These are phyloP conservation scores for Agrochola macilenta DNA, from an alignment of 2,888 invertebrate species.

Conservation along the genomic window DNA sequence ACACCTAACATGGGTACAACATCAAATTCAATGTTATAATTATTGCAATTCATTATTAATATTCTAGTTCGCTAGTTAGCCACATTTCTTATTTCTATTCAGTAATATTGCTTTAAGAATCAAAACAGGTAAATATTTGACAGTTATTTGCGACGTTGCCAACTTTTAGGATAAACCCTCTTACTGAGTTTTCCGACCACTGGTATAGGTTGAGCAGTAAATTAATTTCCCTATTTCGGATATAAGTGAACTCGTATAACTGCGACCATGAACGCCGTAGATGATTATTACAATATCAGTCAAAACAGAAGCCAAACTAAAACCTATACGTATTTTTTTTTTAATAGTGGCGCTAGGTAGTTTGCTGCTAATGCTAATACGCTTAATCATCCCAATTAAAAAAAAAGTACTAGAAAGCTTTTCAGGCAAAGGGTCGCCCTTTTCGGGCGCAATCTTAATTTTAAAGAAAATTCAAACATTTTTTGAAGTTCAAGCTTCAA, in stretches of 20 bases:
- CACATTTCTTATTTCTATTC: too few relatives aligned
- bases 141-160: too few relatives aligned
- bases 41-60: too few relatives aligned
- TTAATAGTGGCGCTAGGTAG: neutral
- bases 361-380: neutral
- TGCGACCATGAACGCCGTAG: neutral
- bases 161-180: too few relatives aligned
- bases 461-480: neutral
- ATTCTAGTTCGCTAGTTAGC: too few relatives aligned
- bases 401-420: too few relatives aligned
- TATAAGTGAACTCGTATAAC: neutral
- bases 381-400: neutral
- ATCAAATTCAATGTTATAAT: too few relatives aligned
- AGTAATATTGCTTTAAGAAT: too few relatives aligned
- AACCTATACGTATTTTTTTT: neutral
- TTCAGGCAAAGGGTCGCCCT: neutral
- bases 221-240: neutral
- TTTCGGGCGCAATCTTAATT: neutral
- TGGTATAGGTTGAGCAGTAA: neutral
- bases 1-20: too few relatives aligned
- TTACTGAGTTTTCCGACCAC: too few relatives aligned
- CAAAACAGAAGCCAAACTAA: slow-evolving; percentile 17
- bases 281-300: slow-evolving; percentile 18
- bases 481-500: neutral
- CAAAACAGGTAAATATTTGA: too few relatives aligned